phyloP scores from a whole-genome alignment of 2,888 invertebrate species.

The Trilocha varians region DNA sequence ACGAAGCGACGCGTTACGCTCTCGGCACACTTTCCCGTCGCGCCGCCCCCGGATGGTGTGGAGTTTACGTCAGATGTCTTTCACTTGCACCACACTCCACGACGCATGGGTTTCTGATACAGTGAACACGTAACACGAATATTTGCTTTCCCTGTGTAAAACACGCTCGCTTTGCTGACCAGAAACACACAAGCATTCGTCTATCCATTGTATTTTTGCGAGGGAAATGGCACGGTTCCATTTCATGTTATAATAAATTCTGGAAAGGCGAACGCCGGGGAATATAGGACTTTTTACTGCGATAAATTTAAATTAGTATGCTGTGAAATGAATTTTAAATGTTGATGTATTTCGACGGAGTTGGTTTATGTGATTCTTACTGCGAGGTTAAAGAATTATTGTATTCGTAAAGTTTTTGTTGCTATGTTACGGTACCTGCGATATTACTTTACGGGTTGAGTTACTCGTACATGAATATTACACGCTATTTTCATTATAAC shows the following conservation, averaged over 20 bases:
- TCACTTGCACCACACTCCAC: constrained; percentile 12
- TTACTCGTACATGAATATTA: no score
- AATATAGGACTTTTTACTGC: neutral
- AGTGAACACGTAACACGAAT: constrained; percentile 41
- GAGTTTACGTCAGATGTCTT: no score
- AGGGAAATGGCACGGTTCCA: neutral
- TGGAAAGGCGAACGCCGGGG: neutral
- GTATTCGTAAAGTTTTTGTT: neutral
- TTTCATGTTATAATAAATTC: constrained; percentile 4
- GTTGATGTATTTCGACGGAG: neutral
- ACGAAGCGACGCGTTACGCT: no score
- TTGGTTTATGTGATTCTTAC: neutral
- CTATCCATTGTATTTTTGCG: constrained; percentile 4
- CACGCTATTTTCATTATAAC: no score
- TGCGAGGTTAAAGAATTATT: neutral
- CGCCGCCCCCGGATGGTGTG: no score
- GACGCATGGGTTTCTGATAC: constrained; percentile 57
- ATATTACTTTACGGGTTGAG: no score
- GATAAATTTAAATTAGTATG: neutral
- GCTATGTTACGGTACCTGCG: no score
- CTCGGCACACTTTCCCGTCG: no score
- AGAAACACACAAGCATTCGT: constrained; percentile 3
- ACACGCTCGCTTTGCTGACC: constrained; percentile 33
- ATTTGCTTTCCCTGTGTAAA: constrained; percentile 45
- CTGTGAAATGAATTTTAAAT: neutral